These are phyloP conservation scores for Acleris cristana DNA, from an alignment of 2,888 invertebrate species.

Conservation along the genomic window DNA sequence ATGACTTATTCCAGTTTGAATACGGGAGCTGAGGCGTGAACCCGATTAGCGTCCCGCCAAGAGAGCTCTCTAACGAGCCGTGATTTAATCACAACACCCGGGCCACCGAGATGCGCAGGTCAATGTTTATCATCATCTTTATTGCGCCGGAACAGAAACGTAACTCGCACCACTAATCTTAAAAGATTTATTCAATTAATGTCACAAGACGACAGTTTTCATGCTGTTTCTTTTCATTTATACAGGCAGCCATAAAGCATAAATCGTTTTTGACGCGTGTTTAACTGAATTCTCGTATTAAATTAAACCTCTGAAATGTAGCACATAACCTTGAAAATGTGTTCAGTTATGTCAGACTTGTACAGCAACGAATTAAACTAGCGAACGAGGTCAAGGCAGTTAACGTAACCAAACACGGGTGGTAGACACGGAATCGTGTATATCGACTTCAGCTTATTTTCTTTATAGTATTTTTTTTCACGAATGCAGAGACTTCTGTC, in stretches of 20 bases:
- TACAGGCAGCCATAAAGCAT: no score
- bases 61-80: slow-evolving; percentile 43
- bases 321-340: slow-evolving; percentile 10
- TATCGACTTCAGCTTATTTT: not conserved
- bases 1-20: slow-evolving; percentile 47
- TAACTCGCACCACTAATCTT: slow-evolving; percentile 19
- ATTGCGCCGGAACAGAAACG: slow-evolving; percentile 18
- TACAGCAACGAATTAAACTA: slow-evolving; percentile 1
- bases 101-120: slow-evolving; percentile 35
- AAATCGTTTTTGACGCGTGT: no score
- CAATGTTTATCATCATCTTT: slow-evolving; percentile 32
- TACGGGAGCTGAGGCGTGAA: slow-evolving; percentile 46
- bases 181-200: slow-evolving; percentile 13
- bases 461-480: no score
- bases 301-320: no score
- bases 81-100: slow-evolving; percentile 47
- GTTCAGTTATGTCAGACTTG: slow-evolving; percentile 22
- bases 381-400: slow-evolving; percentile 24
- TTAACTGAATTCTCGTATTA: no score
- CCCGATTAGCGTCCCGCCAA: slow-evolving; percentile 45
- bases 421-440: slow-evolving; percentile 2
- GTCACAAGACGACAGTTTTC: slow-evolving; percentile 1
- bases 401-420: not conserved
- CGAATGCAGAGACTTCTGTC: no score
- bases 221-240: not conserved